Evolutionary conservation across 2,797 vertebrate genomes (phyloP).

Genomic region (Microctenopoma steveboyesi): DNA sequence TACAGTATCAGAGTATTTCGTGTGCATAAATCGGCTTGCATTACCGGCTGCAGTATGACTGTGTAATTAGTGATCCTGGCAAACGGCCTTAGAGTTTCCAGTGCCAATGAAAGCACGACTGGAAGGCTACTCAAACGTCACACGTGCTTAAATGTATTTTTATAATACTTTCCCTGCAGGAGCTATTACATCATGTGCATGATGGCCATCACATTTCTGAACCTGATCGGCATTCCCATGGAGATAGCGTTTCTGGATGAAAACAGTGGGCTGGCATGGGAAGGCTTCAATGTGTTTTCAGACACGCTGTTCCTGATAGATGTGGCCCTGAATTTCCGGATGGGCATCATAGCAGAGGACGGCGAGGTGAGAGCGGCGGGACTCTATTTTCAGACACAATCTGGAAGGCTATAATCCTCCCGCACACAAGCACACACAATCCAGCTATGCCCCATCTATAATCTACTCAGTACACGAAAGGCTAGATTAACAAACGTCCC

Average conservation of each 20-base stretch:
- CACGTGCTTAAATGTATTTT: not conserved
- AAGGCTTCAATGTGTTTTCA: constrained; percentile 85
- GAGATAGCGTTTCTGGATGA: constrained; percentile 85
- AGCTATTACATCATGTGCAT: constrained; percentile 86
- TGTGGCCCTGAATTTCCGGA: constrained; percentile 84
- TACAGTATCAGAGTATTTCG: constrained; percentile 59
- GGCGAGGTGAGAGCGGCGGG: constrained; percentile 77
- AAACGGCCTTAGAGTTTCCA: constrained; percentile 27
- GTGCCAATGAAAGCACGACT: constrained; percentile 17
- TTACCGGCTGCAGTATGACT: constrained; percentile 29
- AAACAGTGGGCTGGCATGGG: constrained; percentile 78
- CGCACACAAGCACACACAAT: constrained; percentile 57
- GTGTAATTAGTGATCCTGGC: constrained; percentile 37
- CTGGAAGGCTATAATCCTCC: constrained; percentile 69
- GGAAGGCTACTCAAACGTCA: not conserved
- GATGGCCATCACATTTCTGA: constrained; percentile 85
- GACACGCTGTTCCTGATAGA: constrained; percentile 85
- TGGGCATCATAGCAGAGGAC: constrained; percentile 84
- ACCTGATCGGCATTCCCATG: constrained; percentile 86
- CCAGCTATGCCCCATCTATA: constrained; percentile 69
- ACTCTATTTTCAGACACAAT: constrained; percentile 73
- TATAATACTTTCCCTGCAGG: constrained; percentile 57
- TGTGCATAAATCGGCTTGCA: constrained; percentile 49
- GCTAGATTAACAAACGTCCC: constrained; percentile 67
- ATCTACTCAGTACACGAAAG: constrained; percentile 71